phyloP scores from a whole-genome alignment of 35 echinoderm and acorn worm genomes.

The Diadema setosum region DNA sequence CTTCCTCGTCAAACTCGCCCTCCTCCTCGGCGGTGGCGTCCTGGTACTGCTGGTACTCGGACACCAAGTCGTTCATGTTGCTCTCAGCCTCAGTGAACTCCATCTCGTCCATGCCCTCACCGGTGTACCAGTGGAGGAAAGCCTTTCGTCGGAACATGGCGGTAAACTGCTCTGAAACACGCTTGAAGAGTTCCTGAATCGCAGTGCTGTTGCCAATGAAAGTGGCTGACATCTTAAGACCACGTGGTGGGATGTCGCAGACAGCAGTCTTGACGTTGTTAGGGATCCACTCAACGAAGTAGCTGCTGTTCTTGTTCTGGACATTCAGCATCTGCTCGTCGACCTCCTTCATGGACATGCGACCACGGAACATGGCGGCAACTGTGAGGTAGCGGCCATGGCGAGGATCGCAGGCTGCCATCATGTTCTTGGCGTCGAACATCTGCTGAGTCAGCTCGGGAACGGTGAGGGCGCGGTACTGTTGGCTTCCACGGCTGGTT shows the following conservation, averaged over 20 bases:
- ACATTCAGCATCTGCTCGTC: conserved; percentile 92
- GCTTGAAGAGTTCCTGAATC: not conserved
- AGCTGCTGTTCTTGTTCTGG: conserved; percentile 28
- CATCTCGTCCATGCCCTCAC: conserved; percentile 10
- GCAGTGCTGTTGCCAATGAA: not conserved
- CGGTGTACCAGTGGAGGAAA: conserved; percentile 5
- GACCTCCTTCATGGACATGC: conserved; percentile 95
- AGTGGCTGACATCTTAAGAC: conserved; percentile 2
- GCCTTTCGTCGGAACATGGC: conserved; percentile 11
- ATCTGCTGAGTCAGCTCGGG: conserved; percentile 77
- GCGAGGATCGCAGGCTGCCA: conserved; percentile 91
- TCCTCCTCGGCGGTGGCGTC: conserved; percentile 47
- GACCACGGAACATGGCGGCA: conserved; percentile 81
- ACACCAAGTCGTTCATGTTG: conserved; percentile 90
- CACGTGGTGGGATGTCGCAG: not conserved
- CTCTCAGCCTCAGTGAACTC: conserved; percentile 41
- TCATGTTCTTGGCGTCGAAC: conserved; percentile 96
- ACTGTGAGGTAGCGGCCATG: conserved; percentile 86
- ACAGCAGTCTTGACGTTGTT: not conserved
- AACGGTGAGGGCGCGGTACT: conserved; percentile 70
- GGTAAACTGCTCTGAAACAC: not conserved
- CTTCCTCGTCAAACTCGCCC: conserved; percentile 83
- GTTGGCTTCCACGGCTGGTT: too few species aligned
- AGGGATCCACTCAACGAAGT: conserved; percentile 9
- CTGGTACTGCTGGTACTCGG: conserved; percentile 88